phyloP scores from a whole-genome alignment of 2,113 vertebrate species.

The Ancistrus triradiatus region DNA sequence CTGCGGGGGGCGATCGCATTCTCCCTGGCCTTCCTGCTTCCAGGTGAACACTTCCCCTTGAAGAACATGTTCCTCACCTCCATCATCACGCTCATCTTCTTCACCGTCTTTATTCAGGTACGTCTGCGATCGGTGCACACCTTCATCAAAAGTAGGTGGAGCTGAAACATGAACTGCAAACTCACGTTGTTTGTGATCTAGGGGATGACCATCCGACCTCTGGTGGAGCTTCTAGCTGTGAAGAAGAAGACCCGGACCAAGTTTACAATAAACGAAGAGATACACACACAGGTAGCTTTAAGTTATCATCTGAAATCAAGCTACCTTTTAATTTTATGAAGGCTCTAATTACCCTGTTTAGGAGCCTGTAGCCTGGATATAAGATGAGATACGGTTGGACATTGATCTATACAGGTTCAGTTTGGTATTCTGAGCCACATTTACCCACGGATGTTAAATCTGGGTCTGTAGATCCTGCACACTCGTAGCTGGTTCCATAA shows the following conservation, averaged over 20 bases:
- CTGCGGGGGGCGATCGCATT: conserved; percentile 93
- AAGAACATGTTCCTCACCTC: conserved; percentile 91
- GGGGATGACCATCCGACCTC: conserved; percentile 95
- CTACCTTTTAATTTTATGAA: too few relatives aligned
- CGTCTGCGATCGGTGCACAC: conserved; percentile 8
- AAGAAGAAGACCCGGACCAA: conserved; percentile 89
- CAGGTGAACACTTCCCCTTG: conserved; percentile 68
- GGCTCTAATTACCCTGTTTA: too few relatives aligned
- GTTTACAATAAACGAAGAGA: conserved; percentile 92
- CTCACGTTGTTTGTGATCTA: too few relatives aligned
- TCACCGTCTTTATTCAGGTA: conserved; percentile 97
- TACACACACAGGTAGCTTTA: conserved; percentile 95
- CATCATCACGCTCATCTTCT: conserved; percentile 97
- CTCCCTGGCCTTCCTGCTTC: conserved; percentile 85
- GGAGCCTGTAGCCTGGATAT: too few relatives aligned
- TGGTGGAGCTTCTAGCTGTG: conserved; percentile 92
- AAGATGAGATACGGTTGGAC: too few relatives aligned
- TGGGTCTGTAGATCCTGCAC: too few relatives aligned
- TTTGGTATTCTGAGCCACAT: too few relatives aligned
- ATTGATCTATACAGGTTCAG: too few relatives aligned
- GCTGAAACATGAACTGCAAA: too few relatives aligned
- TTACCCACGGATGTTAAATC: too few relatives aligned
- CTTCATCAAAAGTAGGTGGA: background rate
- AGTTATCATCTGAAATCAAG: too few relatives aligned
- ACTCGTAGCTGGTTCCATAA: too few relatives aligned